Percentiles rank a stretch among this genome's conserved stretches.
phyloP scores from a whole-genome alignment of 2,888 invertebrate species.

The Dolomedes plantarius region DNA sequence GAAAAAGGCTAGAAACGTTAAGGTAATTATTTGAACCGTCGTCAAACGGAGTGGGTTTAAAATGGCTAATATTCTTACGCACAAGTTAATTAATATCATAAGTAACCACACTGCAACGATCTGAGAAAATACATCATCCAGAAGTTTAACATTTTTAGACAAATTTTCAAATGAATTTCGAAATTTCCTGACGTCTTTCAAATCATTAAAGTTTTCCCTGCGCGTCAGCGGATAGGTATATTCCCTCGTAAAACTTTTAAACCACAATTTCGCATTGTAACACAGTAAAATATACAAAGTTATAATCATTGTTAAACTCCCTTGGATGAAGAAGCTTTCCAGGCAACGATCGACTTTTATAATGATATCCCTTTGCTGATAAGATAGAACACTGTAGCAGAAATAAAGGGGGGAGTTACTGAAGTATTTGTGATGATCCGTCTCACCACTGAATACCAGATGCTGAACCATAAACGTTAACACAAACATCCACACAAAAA shows the following conservation, averaged over 20 bases:
- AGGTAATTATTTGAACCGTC: not conserved
- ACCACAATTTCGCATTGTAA: constrained; percentile 39
- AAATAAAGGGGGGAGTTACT: constrained; percentile 7
- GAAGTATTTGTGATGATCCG: constrained; percentile 16
- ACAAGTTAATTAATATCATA: constrained; percentile 36
- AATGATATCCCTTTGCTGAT: not conserved
- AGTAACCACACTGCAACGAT: constrained; percentile 46
- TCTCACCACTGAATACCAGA: not conserved
- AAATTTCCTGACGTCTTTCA: not conserved
- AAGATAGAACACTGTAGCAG: not conserved
- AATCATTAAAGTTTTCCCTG: not conserved
- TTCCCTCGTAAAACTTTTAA: not conserved
- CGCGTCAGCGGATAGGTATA: not conserved
- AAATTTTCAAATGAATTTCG: constrained; percentile 2
- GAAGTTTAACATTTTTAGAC: not conserved
- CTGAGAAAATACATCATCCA: constrained; percentile 33
- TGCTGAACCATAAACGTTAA: constrained; percentile 2
- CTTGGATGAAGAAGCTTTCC: constrained; percentile 39
- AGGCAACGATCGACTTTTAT: constrained; percentile 14
- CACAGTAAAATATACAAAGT: constrained; percentile 34
- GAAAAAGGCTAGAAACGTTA: not conserved
- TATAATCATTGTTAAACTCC: constrained; percentile 24
- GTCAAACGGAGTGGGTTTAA: constrained; percentile 6
- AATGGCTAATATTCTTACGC: constrained; percentile 42
- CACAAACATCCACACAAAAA: constrained; percentile 10